These are phyloP conservation scores for Darwinula stevensoni DNA, from an alignment of 2,888 invertebrate species.

Conservation along the genomic window DNA sequence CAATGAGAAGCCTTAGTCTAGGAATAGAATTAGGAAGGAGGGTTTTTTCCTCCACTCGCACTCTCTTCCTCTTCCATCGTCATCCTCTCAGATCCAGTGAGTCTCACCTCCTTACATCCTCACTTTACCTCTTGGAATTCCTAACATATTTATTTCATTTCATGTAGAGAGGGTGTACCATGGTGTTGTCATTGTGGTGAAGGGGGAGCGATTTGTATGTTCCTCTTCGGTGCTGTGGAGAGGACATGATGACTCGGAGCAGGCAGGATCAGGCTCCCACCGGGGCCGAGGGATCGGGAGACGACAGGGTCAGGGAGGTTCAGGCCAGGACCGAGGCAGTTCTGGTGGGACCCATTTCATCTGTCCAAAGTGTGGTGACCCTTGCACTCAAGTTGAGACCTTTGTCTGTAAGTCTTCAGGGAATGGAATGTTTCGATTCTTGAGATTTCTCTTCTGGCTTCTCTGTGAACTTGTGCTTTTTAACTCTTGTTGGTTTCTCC, in stretches of 20 bases:
- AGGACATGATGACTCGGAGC: not conserved
- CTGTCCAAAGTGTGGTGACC: constrained; percentile 90
- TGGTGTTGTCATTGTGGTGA: too few species aligned
- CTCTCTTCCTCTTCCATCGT: too few species aligned
- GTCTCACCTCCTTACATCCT: too few species aligned
- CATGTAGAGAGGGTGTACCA: too few species aligned
- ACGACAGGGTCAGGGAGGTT: not conserved
- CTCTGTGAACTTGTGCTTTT: not conserved
- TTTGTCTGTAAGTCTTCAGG: constrained; percentile 41
- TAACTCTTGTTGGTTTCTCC: constrained; percentile 8
- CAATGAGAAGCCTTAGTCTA: too few species aligned
- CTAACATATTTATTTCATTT: too few species aligned
- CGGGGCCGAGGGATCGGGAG: not conserved
- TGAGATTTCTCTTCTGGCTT: constrained; percentile 1
- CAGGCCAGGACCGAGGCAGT: not conserved
- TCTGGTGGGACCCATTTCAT: constrained; percentile 11
- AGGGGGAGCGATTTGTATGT: too few species aligned
- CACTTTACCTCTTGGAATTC: too few species aligned
- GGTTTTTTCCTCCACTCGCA: too few species aligned
- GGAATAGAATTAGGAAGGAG: too few species aligned
- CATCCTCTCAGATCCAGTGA: too few species aligned
- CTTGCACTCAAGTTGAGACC: constrained; percentile 88
- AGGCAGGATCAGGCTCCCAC: not conserved
- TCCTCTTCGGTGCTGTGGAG: not conserved
- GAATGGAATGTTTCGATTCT: constrained; percentile 3